Percentiles rank a stretch among this genome's conserved stretches.
These are phyloP conservation scores for Allolobophora icterica DNA, from an alignment of 2,888 invertebrate species.

Conservation along the genomic window DNA sequence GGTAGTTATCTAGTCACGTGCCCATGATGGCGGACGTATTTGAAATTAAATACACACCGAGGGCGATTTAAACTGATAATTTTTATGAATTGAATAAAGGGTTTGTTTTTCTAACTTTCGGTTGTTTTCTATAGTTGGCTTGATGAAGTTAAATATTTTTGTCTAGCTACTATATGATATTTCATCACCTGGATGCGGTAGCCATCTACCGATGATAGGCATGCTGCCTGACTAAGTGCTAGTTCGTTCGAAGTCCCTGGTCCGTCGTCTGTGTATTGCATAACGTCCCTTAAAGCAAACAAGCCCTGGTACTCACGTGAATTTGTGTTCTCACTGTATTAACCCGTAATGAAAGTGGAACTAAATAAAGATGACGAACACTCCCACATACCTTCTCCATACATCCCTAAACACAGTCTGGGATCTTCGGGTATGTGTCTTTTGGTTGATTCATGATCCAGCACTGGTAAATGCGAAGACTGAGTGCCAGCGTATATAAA, in stretches of 20 bases:
- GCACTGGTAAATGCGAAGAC: no score
- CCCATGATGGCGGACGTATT: not conserved
- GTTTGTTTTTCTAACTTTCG: not conserved
- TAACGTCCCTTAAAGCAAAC: not conserved
- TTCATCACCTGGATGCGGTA: not conserved
- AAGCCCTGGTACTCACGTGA: not conserved
- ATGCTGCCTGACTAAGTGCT: not conserved
- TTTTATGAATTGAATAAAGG: not conserved
- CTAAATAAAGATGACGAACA: no score
- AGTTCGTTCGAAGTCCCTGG: not conserved
- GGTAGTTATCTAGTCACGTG: not conserved
- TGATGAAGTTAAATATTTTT: not conserved
- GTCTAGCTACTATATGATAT: not conserved
- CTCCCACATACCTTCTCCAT: no score
- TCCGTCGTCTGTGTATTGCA: not conserved
- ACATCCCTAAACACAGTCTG: no score
- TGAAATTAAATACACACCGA: not conserved
- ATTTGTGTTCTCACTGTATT: not conserved
- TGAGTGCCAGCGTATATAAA: no score
- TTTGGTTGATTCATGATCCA: no score
- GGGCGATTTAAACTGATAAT: not conserved
- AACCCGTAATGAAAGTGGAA: not conserved
- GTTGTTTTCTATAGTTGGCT: not conserved
- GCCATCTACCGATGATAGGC: not conserved
- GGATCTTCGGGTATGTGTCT: no score